phyloP scores from a whole-genome alignment of 2,797 vertebrate species.

The Coregonus suidteri region DNA sequence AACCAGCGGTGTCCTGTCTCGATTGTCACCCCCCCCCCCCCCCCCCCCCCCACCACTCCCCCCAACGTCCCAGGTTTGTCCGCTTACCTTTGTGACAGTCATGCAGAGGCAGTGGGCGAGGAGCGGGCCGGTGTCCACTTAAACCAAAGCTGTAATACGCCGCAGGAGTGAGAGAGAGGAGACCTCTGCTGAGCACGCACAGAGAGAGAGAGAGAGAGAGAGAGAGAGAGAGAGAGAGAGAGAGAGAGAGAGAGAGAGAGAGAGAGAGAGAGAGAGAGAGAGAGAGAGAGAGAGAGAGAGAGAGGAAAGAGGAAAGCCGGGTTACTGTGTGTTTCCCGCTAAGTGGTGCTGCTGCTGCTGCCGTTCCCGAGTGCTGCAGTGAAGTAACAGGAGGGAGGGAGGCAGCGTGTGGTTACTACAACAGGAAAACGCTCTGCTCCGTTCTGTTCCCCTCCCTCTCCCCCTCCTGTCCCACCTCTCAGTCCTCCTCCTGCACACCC shows the following conservation, averaged over 20 bases:
- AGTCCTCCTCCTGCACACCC: slow-evolving; percentile 47
- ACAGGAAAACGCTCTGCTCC: slow-evolving; percentile 69
- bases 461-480: slow-evolving; percentile 5
- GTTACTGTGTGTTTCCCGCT: slow-evolving; percentile 68
- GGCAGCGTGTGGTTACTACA: slow-evolving; percentile 68
- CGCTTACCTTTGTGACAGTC: slow-evolving; percentile 94
- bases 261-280: slow-evolving; percentile 34
- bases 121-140: slow-evolving; percentile 73
- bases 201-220: slow-evolving; percentile 29
- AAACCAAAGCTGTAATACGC: slow-evolving; percentile 66
- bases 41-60: slow-evolving; percentile 1
- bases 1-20: not conserved
- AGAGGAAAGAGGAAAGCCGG: slow-evolving; percentile 65
- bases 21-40: not conserved
- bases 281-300: slow-evolving; percentile 35
- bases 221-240: slow-evolving; percentile 31
- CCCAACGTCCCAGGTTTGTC: slow-evolving; percentile 6
- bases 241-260: slow-evolving; percentile 35
- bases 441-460: slow-evolving; percentile 7
- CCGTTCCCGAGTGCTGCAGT: slow-evolving; percentile 67
- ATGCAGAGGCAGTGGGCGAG: slow-evolving; percentile 85
- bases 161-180: slow-evolving; percentile 64
- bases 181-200: slow-evolving; percentile 64
- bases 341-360: slow-evolving; percentile 53
- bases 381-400: slow-evolving; percentile 64